Evolutionary conservation across 2,797 vertebrate genomes (phyloP), one percentile per base, ranked within the genome.

Genomic region (Gymnothorax javanicus): DNA sequence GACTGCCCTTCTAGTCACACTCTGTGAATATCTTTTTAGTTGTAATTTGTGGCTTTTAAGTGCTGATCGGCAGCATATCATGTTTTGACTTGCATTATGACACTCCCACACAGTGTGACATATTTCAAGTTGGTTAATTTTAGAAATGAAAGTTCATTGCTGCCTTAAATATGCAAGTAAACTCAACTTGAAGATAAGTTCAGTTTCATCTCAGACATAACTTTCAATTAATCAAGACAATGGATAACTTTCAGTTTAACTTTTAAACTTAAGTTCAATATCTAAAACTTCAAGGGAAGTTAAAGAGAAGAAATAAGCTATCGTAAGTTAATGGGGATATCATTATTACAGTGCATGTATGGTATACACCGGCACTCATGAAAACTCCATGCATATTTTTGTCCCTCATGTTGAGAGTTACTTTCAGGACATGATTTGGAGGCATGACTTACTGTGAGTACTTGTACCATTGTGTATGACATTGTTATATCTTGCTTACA

Each of bases 401-500:
- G 13, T 4, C 43, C 6, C 50, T 17, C 60, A 1, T 77, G 77
- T 56, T 77, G 33, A 43, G 73, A 77, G 12, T 17, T 15, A 77
- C 52, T 33, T 15, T 43, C 15, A 75, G 52, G 25, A n/a, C 58
- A 58, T 57, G 54, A 23, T 23, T 20, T 27, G 25, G 54, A 33
- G 7, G 7, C 33, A 71, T 27, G 27, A 69, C 7, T 27, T 12
- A 15, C 27, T 33, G 17, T 77, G 27, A 43, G 33, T 50, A 50
- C 15, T 77, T 52, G 6, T 50, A 7, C 73, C 33, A 77, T 77
- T 81, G 50, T 54, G 20, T 25, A 7, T 17, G 54, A 79, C 50
- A 54, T 20, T 56, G 4, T 69, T 50, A 59, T 62, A 9, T 71
- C 25, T 83, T 59, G 20, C 82, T 89, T 43, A 54, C 92, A 99